A percentile compares a stretch with the other conserved stretches of the same genome.
Conservation (phyloP, 2,113 vertebrate genomes). For the Sorex fumeus region DNA sequence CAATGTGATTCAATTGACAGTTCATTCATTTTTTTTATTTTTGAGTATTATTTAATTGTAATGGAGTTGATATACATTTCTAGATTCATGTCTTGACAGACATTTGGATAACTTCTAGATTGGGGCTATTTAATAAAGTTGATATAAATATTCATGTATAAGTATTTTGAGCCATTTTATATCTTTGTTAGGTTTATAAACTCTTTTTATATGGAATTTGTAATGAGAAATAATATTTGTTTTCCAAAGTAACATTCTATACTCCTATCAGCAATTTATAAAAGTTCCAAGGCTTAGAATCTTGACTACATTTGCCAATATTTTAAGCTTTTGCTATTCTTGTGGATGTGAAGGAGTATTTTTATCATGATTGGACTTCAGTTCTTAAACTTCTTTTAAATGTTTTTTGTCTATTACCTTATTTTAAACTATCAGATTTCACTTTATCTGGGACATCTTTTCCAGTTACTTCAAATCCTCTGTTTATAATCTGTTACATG, state of each 20-base stretch:
- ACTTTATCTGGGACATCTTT: constrained; percentile 41
- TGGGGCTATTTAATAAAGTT: constrained; percentile 56
- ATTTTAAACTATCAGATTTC: constrained; percentile 43
- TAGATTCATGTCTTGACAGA: not conserved
- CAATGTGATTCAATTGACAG: not conserved
- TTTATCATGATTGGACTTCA: constrained; percentile 30
- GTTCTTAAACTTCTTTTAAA: constrained; percentile 62
- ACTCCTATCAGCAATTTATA: constrained; percentile 6
- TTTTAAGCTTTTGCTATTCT: constrained; percentile 36
- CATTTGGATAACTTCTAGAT: constrained; percentile 46
- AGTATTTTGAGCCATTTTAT: constrained; percentile 30
- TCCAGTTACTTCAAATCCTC: constrained; percentile 35
- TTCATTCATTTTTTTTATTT: constrained; percentile 21
- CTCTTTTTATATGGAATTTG: constrained; percentile 5
- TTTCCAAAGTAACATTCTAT: constrained; percentile 45
- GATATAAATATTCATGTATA: not conserved
- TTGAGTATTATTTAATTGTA: constrained; percentile 50
- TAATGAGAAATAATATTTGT: constrained; percentile 2
- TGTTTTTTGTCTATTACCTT: constrained; percentile 31
- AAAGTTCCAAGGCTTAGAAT: not conserved
- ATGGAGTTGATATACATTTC: not conserved
- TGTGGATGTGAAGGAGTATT: constrained; percentile 23
- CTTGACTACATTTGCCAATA: constrained; percentile 5
- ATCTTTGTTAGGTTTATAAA: not conserved
- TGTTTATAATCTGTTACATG: constrained; percentile 37